Conservation (phyloP, 2,797 vertebrate genomes). For the Anniella stebbinsi region DNA sequence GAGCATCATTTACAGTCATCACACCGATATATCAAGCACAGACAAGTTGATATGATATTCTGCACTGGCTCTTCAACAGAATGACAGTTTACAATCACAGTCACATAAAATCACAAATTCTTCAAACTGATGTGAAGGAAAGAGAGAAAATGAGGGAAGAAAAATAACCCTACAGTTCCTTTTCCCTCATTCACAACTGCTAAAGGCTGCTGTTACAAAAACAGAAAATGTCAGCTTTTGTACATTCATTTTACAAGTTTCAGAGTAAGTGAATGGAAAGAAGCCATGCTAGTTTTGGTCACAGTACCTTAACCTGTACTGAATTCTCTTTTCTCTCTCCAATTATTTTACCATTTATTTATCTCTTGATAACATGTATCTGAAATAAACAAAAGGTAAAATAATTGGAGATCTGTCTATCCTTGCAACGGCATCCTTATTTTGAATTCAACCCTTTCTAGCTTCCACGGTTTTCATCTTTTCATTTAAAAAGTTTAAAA, state of each 20-base stretch:
- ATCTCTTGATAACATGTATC: not conserved
- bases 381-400: too few relatives aligned
- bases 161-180: not conserved
- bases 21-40: constrained; percentile 19
- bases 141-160: not conserved
- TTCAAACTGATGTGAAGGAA: not conserved
- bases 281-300: not conserved
- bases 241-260: not conserved
- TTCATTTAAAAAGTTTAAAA: not conserved
- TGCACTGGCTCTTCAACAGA: not conserved
- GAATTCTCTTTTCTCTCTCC: not conserved
- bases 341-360: not conserved
- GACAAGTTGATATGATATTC: not conserved
- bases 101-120: not conserved
- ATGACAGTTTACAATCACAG: constrained; percentile 3
- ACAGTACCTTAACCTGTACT: not conserved
- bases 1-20: not conserved
- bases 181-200: not conserved
- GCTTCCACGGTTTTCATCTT: not conserved
- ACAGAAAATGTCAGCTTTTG: not conserved
- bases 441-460: not conserved
- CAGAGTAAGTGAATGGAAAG: not conserved
- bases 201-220: not conserved
- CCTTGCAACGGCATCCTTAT: not conserved
- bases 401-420: too few relatives aligned